Base-by-base conservation (phyloP, 1,140 invertebrate genomes). In the Gonatopus flavifemur region DNA sequence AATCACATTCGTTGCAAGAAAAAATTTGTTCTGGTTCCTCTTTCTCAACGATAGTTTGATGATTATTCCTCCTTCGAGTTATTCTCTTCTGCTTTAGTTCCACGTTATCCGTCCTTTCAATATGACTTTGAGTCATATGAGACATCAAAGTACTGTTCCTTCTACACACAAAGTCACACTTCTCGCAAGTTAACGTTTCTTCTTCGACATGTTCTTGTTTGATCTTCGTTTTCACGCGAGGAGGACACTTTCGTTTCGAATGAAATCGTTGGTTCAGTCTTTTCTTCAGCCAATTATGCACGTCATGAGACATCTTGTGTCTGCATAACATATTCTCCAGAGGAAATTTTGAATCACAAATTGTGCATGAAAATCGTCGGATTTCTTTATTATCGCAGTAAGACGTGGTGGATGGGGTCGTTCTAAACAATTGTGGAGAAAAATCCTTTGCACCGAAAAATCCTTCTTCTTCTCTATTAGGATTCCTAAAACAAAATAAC, bases 1-100 rank as follows among this genome's bases (percentile, higher is more conserved):
- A 77, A 0, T 54, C 48, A 19, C 76, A 78, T 4, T 74, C 66
- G 25, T 70, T 66, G 52, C 76, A 78, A 1, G 54, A 51, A 21
- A 61, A 73, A 3, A 68, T 8, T 49, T 47, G 9, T 2, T 19
- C 0, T 25, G 9, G 4, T 32, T 44, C 9, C 22, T 36, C 20
- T 21, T 31, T 0, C 3, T 7, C 2, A n/a, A 41, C 10, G 0
- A 45, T 21, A 18, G 18, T 24, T 4, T 0, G 16, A 3, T 1
- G 46, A 13, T 8, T 37, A 28, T 7, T 49, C 36, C 13, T 12
- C 19, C 3, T 28, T 20, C 4, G 8, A 10, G 9, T 15, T 8
- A 1, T 25, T 10, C 22, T 31, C 32, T 10, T 59, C 39, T 44
- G 49, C 16, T n/a, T 24, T n/a, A 32, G 9, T 32, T 32, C 31